Evolutionary conservation across 2,113 vertebrate species (phyloP).

Genomic region (Oreochromis spilurus): DNA sequence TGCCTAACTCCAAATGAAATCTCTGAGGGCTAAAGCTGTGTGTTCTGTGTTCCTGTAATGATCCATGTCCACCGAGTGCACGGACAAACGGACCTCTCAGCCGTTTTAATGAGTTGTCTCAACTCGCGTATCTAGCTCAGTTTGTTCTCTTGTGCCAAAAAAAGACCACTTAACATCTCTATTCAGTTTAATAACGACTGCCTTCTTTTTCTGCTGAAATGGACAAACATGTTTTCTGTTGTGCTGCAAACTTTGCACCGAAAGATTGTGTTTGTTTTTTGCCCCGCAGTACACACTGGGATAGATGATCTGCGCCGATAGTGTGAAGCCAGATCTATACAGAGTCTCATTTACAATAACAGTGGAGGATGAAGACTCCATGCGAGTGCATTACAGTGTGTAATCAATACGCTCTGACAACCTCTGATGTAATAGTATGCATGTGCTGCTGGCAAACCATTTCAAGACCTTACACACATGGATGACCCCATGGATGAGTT

Average conservation of each 20-base stretch:
- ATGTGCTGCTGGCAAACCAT: slow-evolving; percentile 53
- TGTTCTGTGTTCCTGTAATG: neutral
- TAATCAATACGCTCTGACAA: slow-evolving; percentile 65
- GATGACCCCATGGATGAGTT: slow-evolving; percentile 43
- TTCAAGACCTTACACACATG: slow-evolving; percentile 47
- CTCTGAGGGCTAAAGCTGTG: slow-evolving; percentile 13
- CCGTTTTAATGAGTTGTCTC: slow-evolving; percentile 4
- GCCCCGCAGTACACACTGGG: neutral
- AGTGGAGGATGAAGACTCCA: slow-evolving; percentile 40
- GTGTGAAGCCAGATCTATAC: slow-evolving; percentile 48
- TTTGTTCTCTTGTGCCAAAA: neutral
- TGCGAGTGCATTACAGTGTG: slow-evolving; percentile 59
- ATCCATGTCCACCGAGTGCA: neutral
- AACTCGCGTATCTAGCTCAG: neutral
- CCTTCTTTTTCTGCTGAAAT: neutral
- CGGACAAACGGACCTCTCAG: neutral
- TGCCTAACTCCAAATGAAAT: slow-evolving; percentile 17
- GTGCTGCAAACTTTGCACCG: neutral
- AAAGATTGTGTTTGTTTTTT: neutral
- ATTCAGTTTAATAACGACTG: neutral
- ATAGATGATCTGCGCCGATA: slow-evolving; percentile 55
- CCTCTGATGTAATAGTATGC: slow-evolving; percentile 62
- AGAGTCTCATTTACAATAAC: slow-evolving; percentile 60
- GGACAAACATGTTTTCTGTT: neutral
- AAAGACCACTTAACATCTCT: neutral